phyloP scores from a whole-genome alignment of 2,797 vertebrate genomes.

The Xiphorhynchus erythropygius region DNA sequence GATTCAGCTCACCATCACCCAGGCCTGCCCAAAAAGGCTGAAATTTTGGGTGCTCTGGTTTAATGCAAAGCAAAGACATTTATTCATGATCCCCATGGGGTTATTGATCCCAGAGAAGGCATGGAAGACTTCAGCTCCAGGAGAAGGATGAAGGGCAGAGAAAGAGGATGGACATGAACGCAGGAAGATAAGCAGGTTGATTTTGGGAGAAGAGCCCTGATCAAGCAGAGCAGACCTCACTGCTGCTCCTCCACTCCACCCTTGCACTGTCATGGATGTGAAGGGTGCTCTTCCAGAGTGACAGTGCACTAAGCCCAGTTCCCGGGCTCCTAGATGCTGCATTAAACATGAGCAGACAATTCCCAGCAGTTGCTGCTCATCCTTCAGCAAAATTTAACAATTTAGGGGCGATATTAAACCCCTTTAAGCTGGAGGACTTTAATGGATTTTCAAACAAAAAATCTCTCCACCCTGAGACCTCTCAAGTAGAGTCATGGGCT shows the following conservation, averaged over 20 bases:
- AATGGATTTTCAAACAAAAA: neutral
- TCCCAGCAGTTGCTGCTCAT: neutral
- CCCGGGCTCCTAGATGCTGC: neutral
- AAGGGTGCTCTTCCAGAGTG: neutral
- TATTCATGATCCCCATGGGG: fast-evolving
- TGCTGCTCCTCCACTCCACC: fast-evolving
- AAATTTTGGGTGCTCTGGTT: neutral
- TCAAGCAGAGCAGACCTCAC: neutral
- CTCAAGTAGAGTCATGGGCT: neutral
- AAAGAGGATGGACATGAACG: neutral
- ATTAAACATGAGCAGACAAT: neutral
- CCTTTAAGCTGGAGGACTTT: neutral
- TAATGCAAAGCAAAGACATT: neutral
- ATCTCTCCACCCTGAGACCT: neutral
- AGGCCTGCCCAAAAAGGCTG: neutral
- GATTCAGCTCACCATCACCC: neutral
- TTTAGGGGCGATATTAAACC: neutral
- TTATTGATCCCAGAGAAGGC: neutral
- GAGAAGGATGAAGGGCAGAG: neutral
- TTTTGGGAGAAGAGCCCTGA: neutral
- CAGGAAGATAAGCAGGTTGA: neutral
- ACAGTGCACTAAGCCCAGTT: neutral
- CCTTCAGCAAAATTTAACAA: neutral
- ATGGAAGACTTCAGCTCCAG: neutral
- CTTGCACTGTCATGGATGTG: neutral